Percentiles rank a stretch among this genome's conserved stretches.
These are phyloP conservation scores for Lasioglossum zephyrum DNA, from an alignment of 2,888 invertebrate species.

Conservation along the genomic window DNA sequence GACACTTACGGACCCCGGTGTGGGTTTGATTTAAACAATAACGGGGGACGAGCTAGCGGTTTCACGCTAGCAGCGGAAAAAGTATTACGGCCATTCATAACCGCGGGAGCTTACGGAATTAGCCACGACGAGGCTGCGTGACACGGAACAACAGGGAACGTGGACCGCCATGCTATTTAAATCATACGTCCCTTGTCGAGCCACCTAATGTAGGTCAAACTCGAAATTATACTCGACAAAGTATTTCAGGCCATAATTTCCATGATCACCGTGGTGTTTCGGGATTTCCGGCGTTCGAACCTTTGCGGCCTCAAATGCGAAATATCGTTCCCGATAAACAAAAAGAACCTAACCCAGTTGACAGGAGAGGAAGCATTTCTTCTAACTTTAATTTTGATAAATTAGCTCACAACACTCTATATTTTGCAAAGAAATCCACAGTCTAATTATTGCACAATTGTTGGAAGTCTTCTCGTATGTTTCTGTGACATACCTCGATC, in stretches of 20 bases:
- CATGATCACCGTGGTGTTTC: not conserved
- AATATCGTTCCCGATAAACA: not conserved
- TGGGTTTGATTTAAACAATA: constrained; percentile 16
- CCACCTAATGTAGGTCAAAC: constrained; percentile 65
- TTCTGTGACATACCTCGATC: not conserved
- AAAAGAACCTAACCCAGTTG: not conserved
- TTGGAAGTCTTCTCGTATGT: not conserved
- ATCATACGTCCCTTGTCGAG: constrained; percentile 62
- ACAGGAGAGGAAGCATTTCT: not conserved
- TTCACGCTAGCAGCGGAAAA: constrained; percentile 5
- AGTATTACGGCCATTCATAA: constrained; percentile 53
- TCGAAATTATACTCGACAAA: constrained; percentile 53
- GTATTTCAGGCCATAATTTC: constrained; percentile 27
- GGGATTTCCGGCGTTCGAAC: not conserved
- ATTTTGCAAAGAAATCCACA: no score
- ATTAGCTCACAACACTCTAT: no score
- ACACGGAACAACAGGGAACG: constrained; percentile 59
- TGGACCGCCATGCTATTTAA: constrained; percentile 65
- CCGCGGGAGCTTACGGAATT: constrained; percentile 49
- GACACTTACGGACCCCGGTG: not conserved
- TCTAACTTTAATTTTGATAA: no score
- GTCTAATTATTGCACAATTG: not conserved
- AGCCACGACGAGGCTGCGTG: constrained; percentile 46
- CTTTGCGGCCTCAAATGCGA: not conserved
- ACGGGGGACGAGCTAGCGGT: not conserved